Percentiles rank a stretch among this genome's conserved stretches.
phyloP scores from a whole-genome alignment of 2,113 vertebrate species.

The Okapia johnstoni region DNA sequence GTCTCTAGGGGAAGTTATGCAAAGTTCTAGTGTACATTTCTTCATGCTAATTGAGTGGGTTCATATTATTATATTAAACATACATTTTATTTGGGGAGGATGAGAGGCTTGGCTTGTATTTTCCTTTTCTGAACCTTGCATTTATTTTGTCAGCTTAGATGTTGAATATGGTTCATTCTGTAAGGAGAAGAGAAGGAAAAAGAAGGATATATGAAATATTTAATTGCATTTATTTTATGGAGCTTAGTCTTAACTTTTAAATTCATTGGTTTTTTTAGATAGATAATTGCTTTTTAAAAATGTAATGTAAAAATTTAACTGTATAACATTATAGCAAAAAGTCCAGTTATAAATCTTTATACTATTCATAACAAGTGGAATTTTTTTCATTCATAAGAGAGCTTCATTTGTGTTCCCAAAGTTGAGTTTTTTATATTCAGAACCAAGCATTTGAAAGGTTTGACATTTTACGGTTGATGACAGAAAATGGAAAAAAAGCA shows the following conservation, averaged over 20 bases:
- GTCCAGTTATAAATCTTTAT: neutral
- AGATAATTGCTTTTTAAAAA: neutral
- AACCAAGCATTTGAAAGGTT: neutral
- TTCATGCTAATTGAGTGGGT: neutral
- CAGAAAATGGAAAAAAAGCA: conserved; percentile 23
- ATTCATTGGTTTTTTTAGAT: neutral
- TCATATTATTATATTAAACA: neutral
- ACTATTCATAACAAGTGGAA: neutral
- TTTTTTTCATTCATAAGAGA: neutral
- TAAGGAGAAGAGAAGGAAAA: neutral
- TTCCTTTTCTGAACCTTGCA: neutral
- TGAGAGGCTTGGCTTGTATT: neutral
- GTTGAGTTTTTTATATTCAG: conserved; percentile 41
- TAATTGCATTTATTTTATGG: conserved; percentile 5
- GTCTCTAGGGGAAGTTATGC: neutral
- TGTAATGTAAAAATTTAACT: neutral
- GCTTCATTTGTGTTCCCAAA: neutral
- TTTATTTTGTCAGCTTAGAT: conserved; percentile 12
- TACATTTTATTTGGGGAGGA: neutral
- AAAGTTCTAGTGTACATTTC: neutral
- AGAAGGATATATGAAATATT: neutral
- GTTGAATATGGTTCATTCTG: neutral
- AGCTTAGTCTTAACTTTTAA: neutral
- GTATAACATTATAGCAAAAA: neutral
- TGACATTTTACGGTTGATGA: conserved; percentile 31